A percentile compares a stretch with the other conserved stretches of the same genome.
Conservation (phyloP, 2,888 invertebrate species). For the Bembecia ichneumoniformis region DNA sequence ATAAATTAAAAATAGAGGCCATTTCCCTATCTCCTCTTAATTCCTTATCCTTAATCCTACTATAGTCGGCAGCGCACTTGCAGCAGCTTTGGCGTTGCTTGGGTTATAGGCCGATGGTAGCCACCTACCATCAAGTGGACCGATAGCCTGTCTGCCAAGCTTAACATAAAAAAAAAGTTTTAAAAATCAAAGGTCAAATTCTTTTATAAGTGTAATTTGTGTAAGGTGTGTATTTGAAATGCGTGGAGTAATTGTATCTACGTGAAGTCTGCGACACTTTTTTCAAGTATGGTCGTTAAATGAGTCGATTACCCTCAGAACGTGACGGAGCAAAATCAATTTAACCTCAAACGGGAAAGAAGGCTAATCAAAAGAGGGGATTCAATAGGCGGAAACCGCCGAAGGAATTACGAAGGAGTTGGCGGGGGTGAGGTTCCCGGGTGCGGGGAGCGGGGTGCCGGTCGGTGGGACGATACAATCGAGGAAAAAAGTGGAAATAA, state of each 20-base stretch:
- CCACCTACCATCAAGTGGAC: too few species aligned
- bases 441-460: constrained; percentile 15
- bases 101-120: too few species aligned
- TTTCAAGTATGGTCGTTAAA: constrained; percentile 36
- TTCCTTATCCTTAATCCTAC: too few species aligned
- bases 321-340: constrained; percentile 52
- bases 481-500: constrained; percentile 69
- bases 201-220: too few species aligned
- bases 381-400: constrained; percentile 68
- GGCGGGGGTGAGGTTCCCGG: constrained; percentile 14
- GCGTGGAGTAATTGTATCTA: neutral
- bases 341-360: constrained; percentile 63
- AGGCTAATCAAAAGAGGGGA: constrained; percentile 63
- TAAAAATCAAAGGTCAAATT: too few species aligned
- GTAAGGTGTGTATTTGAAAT: too few species aligned
- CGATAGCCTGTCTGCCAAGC: too few species aligned
- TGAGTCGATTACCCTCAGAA: constrained; percentile 38
- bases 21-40: too few species aligned
- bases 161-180: too few species aligned
- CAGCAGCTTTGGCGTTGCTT: too few species aligned
- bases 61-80: too few species aligned
- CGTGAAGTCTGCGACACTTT: constrained; percentile 25
- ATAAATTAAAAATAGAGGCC: too few species aligned
- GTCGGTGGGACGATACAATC: constrained; percentile 14
- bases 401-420: constrained; percentile 35